These are phyloP conservation scores for Ecdyonurus torrentis DNA, from an alignment of 2,888 invertebrate genomes.

Conservation along the genomic window DNA sequence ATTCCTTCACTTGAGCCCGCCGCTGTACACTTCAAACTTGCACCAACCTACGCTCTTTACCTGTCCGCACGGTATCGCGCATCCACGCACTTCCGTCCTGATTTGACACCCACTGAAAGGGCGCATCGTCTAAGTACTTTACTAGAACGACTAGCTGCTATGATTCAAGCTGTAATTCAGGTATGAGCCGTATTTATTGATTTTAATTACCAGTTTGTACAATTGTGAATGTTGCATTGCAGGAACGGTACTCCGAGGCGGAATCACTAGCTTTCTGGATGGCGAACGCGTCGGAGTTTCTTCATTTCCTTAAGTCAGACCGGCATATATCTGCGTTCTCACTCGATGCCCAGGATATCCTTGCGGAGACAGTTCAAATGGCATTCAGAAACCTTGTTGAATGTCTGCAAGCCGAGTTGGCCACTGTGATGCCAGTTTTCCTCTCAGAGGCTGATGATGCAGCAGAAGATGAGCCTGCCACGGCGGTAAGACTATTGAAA, in stretches of 20 bases:
- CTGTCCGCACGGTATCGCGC: conserved; percentile 82
- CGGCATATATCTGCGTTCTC: conserved; percentile 85
- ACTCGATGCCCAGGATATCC: conserved; percentile 78
- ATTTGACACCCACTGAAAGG: conserved; percentile 78
- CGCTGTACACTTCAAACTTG: conserved; percentile 73
- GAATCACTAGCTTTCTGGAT: conserved; percentile 88
- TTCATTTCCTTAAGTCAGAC: conserved; percentile 92
- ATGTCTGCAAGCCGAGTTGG: conserved; percentile 47
- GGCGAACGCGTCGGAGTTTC: conserved; percentile 90
- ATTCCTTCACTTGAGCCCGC: conserved; percentile 78
- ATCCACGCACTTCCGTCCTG: conserved; percentile 85
- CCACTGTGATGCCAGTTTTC: conserved; percentile 64
- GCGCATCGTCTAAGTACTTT: conserved; percentile 81
- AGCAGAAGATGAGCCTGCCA: conserved; percentile 48
- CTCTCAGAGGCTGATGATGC: conserved; percentile 52
- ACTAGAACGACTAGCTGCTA: conserved; percentile 75
- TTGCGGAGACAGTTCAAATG: conserved; percentile 85
- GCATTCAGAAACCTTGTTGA: conserved; percentile 43
- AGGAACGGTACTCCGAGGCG: conserved; percentile 73
- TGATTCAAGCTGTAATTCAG: conserved; percentile 72
- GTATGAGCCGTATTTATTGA: conserved; percentile 25
- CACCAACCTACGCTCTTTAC: conserved; percentile 94
- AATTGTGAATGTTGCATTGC: conserved; percentile 16
- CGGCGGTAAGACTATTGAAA: conserved; percentile 25
- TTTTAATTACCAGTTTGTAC: background rate